These are phyloP conservation scores for Drosophila rhopaloa DNA, from an alignment of 1,140 invertebrate species.

Conservation along the genomic window DNA sequence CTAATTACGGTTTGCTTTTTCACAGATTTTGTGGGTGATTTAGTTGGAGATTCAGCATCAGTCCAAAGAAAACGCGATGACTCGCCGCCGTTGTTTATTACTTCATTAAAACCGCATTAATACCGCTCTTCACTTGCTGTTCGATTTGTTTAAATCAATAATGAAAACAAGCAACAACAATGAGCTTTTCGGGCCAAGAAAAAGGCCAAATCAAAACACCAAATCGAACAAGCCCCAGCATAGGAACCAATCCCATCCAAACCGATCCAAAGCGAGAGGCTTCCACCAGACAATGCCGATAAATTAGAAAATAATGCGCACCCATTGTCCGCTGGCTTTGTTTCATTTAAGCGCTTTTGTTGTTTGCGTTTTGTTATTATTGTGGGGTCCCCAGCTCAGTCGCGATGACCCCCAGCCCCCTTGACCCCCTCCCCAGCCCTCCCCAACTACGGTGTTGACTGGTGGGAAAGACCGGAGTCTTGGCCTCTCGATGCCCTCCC, in stretches of 20 bases:
- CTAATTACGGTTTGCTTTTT: slow-evolving; percentile 43
- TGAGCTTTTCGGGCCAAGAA: slow-evolving; percentile 46
- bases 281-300: slow-evolving; percentile 73
- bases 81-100: slow-evolving; percentile 69
- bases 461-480: slow-evolving; percentile 31
- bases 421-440: slow-evolving; percentile 1
- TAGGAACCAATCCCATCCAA: slow-evolving; percentile 53
- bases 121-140: slow-evolving; percentile 76
- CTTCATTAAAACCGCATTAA: slow-evolving; percentile 82
- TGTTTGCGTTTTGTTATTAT: slow-evolving; percentile 62
- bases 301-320: slow-evolving; percentile 83
- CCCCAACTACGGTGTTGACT: slow-evolving; percentile 22
- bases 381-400: slow-evolving; percentile 33
- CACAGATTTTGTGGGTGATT: slow-evolving; percentile 20
- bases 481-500: slow-evolving; percentile 17
- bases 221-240: slow-evolving; percentile 20
- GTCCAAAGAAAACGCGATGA: slow-evolving; percentile 28
- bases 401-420: slow-evolving; percentile 12
- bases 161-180: slow-evolving; percentile 71
- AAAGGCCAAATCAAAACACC: slow-evolving; percentile 49
- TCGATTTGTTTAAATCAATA: slow-evolving; percentile 83
- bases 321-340: slow-evolving; percentile 78
- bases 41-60: slow-evolving; percentile 38
- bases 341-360: slow-evolving; percentile 83
- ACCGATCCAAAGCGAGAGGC: slow-evolving; percentile 40